Evolutionary conservation across 2,888 invertebrate genomes (phyloP), one percentile per base, ranked within the genome.

Genomic region (Dioctria rufipes): DNA sequence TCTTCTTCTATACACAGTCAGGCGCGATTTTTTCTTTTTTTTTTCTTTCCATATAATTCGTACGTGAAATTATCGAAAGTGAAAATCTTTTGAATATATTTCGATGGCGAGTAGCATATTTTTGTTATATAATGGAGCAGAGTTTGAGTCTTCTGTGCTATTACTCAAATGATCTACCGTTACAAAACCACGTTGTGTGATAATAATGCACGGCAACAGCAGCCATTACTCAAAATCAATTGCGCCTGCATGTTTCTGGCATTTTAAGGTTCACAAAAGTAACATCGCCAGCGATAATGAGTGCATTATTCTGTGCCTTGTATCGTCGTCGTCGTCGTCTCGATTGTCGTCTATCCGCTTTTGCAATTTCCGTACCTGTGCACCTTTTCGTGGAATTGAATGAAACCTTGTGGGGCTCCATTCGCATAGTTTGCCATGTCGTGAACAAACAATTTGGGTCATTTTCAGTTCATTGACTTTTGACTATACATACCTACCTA

Each of bases 401-500:
- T 67, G 67, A 67, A 67, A 71, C 11, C 71, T 54, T 54, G 71
- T 39, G 37, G 54, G 60, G 25, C 25, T 25, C 25, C 25, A 25
- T 25, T 25, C 25, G 25, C 25, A 25, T 25, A 25, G 25, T 25
- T 25, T 25, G 58, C 37, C 46, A 60, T 25, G 51, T 61, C 46
- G 75, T 43, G 58, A 61, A 13, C 54, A 25, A 61, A 77, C 65
- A 78, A 78, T 78, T 78, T 78, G 49, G 78, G 78, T 78, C 78
- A 65, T 78, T 78, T 78, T 78, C 78, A 78, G 78, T 78, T 78
- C 78, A 78, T 78, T 78, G 78, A 78, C 78, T 78, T 51, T 51
- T 60, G 61, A 43, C 58, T 51, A 51, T 39, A 42, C 75, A 60
- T 13, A 58, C 58, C 37, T 75, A 40, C 42, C 37, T 75, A 40